Percentiles rank a stretch among this genome's conserved stretches.
Conservation (phyloP, 2,113 vertebrate species). For the Prionailurus bengalensis region DNA sequence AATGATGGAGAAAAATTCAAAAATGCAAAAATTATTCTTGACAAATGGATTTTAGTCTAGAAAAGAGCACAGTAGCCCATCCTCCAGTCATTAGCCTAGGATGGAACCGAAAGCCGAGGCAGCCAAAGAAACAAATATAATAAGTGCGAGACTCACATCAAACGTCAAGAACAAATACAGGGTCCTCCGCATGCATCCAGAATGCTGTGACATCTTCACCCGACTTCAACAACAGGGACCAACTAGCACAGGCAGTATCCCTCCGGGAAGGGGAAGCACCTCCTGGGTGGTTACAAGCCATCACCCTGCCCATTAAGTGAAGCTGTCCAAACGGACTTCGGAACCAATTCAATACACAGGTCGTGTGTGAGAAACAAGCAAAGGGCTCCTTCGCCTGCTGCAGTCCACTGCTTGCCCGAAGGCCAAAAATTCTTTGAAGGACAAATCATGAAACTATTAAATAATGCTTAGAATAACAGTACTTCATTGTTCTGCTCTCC, state of each 20-base stretch:
- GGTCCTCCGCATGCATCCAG: background rate
- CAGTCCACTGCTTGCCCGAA: background rate
- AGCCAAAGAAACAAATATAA: slow-evolving; percentile 44
- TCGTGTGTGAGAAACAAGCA: background rate
- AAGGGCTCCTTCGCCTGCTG: background rate
- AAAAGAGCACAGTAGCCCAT: slow-evolving; percentile 27
- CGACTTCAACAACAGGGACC: background rate
- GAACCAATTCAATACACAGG: background rate
- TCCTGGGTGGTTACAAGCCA: background rate
- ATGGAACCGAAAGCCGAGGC: slow-evolving; percentile 1
- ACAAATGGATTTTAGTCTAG: background rate
- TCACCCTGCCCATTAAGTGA: background rate
- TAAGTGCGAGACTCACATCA: slow-evolving; percentile 48
- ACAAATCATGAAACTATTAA: slow-evolving; percentile 43
- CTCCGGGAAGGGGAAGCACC: background rate
- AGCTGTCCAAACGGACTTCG: background rate
- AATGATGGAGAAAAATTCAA: slow-evolving; percentile 5
- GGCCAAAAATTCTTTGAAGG: slow-evolving; percentile 64
- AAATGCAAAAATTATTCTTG: background rate
- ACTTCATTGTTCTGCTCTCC: background rate
- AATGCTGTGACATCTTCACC: background rate
- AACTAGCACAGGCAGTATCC: accelerated
- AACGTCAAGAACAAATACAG: background rate
- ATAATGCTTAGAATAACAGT: slow-evolving; percentile 47
- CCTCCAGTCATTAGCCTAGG: slow-evolving; percentile 16